Base-by-base conservation (phyloP, 2,888 invertebrate genomes). In the Drosophila neutralis region DNA sequence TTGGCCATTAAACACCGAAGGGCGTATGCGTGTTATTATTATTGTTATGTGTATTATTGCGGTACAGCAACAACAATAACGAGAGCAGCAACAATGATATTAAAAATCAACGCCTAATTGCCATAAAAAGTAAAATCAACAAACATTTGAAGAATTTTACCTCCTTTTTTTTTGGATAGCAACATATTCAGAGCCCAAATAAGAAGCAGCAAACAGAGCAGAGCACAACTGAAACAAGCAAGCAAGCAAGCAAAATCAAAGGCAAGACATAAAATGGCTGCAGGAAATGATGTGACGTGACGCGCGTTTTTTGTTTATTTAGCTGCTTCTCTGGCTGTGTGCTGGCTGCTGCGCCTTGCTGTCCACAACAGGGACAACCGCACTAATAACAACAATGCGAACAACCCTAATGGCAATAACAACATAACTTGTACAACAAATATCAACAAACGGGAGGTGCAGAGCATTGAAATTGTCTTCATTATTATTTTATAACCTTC, bases 391-490 rank as follows among this genome's bases (percentile, higher is more conserved):
- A 72, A 72, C 53, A 65, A 60, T 60, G 38, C 38, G 59, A 71
- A 61, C 58, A 72, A 56, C 61, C 64, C 63, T 69, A 72, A 77
- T 67, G 54, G 71, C 77, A 83, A 74, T 68, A 78, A 78, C 69
- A 80, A 74, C 70, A 75, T 70, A 78, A 78, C 76, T 74, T 81
- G 65, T 69, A 66, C 68, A 83, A 71, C 66, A 80, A 77, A 71
- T 58, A 70, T 69, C 76, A 76, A 76, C 79, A 79, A 76, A 69
- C 13, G 31, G 27, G 18, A 13, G 33, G 5, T 24, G 38, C 13
- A n/a, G n/a, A 21, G 15, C 87, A 83, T 83, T 84, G 81, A 81
- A 82, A 85, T 86, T 87, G 87, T 80, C 85, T 87, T 87, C 82
- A 83, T 85, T 85, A 87, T 85, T 84, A 74, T 85, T 83, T 82